Evolutionary conservation across 1,140 invertebrate species (phyloP), one percentile per base, ranked within the genome.

Genomic region (Metaphire vulgaris): DNA sequence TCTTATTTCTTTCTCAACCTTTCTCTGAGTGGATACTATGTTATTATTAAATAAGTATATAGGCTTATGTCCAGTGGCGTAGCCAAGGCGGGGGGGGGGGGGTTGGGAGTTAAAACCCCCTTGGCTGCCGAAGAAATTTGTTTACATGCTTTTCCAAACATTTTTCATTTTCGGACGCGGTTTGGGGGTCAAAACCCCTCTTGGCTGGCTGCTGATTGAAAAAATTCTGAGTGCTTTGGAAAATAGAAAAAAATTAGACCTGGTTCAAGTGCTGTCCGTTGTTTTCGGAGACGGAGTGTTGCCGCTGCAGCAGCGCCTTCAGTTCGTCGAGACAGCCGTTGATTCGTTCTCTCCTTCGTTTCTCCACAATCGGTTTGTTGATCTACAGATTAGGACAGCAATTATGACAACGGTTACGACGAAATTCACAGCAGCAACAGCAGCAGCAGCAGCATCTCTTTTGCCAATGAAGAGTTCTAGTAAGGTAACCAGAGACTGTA

Each of bases 281-380:
- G 21, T 56, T 56, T 56, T 56, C 41, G 21, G 41, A 56, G 41
- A 21, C 6, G 6, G 41, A 56, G 21, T 56, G 41, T 56, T 56
- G n/a, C n/a, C n/a, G 41, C 6, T 12, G 2, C 2, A 69, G n/a
- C 67, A 69, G 26, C 6, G 67, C 14, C 67, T 69, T 69, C 14
- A 69, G n/a, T 31, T 69, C 67, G 67, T 69, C 30, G 6, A 69
- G 67, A 31, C 67, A 69, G 2, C 67, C 67, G n/a, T 69, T 69
- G 6, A 69, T 69, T 69, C 67, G 67, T 26, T 69, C 67, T 26
- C 67, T 69, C 67, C 67, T 69, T 31, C 30, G n/a, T 69, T 31
- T 69, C 67, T 69, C 67, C 2, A 69, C 30, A 14, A 69, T 26
- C 67, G 67, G 67, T 26, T 69, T 69, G 67, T 56, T 56, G 6